Conservation (phyloP, 1,140 invertebrate species). For the Bursaphelenchus mucronatus region DNA sequence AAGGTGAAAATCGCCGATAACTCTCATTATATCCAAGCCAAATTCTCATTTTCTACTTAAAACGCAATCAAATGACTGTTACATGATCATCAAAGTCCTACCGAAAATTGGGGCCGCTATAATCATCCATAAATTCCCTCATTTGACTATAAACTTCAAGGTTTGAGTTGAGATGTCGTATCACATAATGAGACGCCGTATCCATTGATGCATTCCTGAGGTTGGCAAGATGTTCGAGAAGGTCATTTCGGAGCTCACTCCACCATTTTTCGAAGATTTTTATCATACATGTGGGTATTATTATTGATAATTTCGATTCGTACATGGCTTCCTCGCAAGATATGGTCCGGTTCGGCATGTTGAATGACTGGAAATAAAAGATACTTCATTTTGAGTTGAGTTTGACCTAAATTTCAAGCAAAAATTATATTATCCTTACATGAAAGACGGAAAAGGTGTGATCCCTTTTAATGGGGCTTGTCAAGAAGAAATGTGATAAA, state of each 20-base stretch:
- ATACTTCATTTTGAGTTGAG: not conserved
- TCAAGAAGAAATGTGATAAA: slow-evolving; percentile 34
- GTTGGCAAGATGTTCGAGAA: slow-evolving; percentile 33
- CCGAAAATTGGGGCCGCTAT: slow-evolving; percentile 45
- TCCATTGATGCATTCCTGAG: slow-evolving; percentile 9
- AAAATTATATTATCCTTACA: slow-evolving; percentile 26
- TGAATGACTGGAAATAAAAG: slow-evolving; percentile 42
- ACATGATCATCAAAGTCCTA: too few relatives aligned
- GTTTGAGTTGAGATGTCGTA: slow-evolving; percentile 52
- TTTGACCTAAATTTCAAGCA: slow-evolving; percentile 6
- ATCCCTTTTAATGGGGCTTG: slow-evolving; percentile 41
- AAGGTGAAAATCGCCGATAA: too few relatives aligned
- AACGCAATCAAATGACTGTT: too few relatives aligned
- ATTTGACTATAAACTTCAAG: slow-evolving; percentile 46
- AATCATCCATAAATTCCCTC: slow-evolving; percentile 45
- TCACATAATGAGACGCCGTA: slow-evolving; percentile 2
- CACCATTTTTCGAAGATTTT: slow-evolving; percentile 2
- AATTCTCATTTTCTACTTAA: too few relatives aligned
- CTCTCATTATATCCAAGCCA: too few relatives aligned
- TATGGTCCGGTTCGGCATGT: slow-evolving; percentile 42
- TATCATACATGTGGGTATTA: slow-evolving; percentile 46
- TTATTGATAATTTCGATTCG: slow-evolving; percentile 44
- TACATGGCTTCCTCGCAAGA: slow-evolving; percentile 47
- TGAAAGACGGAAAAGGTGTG: slow-evolving; percentile 43
- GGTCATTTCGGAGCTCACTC: slow-evolving; percentile 32